These are phyloP conservation scores for Eilema caniola DNA, from an alignment of 2,888 invertebrate genomes.

Conservation along the genomic window DNA sequence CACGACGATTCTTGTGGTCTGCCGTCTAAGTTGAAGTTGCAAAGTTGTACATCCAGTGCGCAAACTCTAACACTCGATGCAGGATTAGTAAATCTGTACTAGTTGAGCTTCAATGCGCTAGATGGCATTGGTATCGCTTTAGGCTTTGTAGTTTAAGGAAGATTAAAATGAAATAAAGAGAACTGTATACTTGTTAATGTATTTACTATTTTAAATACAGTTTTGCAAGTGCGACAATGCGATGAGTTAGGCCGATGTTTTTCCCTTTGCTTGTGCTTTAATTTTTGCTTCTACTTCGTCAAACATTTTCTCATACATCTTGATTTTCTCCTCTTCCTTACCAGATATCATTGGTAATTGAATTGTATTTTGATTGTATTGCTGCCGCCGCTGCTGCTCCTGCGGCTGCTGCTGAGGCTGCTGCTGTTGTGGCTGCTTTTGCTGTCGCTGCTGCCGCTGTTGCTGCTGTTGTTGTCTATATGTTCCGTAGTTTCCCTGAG, in stretches of 20 bases:
- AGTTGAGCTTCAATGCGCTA: no score
- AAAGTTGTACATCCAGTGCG: not conserved
- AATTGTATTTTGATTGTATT: no score
- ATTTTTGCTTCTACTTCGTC: slow-evolving; percentile 5
- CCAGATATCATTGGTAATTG: not conserved
- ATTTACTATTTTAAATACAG: not conserved
- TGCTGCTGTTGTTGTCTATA: not conserved
- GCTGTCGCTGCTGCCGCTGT: not conserved
- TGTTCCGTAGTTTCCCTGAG: not conserved
- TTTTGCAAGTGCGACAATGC: not conserved
- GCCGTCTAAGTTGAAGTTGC: no score
- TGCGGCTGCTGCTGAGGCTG: not conserved
- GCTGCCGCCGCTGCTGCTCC: no score
- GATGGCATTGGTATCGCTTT: not conserved
- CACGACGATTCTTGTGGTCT: no score
- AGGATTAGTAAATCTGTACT: no score
- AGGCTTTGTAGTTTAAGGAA: not conserved
- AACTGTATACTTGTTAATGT: not conserved
- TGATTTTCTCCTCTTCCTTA: not conserved
- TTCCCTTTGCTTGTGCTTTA: not conserved
- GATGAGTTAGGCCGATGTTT: not conserved
- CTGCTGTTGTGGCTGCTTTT: not conserved
- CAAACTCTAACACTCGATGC: not conserved
- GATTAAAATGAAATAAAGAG: not conserved
- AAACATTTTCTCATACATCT: slow-evolving; percentile 12